Base-by-base conservation (phyloP, 2,888 invertebrate genomes). In the Temnothorax ravouxi region DNA sequence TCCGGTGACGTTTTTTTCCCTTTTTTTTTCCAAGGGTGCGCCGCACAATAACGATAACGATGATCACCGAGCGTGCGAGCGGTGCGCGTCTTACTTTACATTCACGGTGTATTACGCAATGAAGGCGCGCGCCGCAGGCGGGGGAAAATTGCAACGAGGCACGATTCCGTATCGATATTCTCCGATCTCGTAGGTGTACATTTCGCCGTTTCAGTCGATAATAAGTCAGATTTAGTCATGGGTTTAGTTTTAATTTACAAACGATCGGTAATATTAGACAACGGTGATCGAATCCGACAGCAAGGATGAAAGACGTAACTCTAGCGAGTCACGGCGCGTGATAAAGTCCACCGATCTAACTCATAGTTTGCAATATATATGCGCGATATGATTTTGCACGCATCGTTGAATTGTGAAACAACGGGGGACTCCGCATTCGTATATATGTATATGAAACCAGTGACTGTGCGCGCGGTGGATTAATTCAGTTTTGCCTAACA, bases 101-200 rank as follows among this genome's bases (percentile, higher is more conserved):
- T 79, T 79, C 34, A 71, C 34, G 44, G 34, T 59, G 34, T 79
- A 79, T 79, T 79, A 79, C 59, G 59, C 21, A 47, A 79, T 71
- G 38, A 13, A 56, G 21, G n/a, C 8, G 69, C n/a, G 29, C 34
- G 54, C 11, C 6, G 34, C 44, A 9, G 21, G 47, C 15, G 21
- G 56, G 29, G 21, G 21, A 38, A 59, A 47, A 71, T 72, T 52
- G 21, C 34, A 41, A 59, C 18, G 15, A 44, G 29, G 15, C 21
- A 56, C 44, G 34, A 79, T n/a, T 29, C 15, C 9, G 54, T 11
- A 47, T 54, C 54, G 34, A 34, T 59, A 38, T 38, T 54, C 18
- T 6, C 38, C 66, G 47, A 74, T 25, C 2, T 52, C 29, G n/a
- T 9, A 50, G 8, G 15, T 8, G 15, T 0, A 38, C 5, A 13